These are phyloP conservation scores for Hoplostethus mediterraneus DNA, from an alignment of 2,797 vertebrate genomes.

Conservation along the genomic window DNA sequence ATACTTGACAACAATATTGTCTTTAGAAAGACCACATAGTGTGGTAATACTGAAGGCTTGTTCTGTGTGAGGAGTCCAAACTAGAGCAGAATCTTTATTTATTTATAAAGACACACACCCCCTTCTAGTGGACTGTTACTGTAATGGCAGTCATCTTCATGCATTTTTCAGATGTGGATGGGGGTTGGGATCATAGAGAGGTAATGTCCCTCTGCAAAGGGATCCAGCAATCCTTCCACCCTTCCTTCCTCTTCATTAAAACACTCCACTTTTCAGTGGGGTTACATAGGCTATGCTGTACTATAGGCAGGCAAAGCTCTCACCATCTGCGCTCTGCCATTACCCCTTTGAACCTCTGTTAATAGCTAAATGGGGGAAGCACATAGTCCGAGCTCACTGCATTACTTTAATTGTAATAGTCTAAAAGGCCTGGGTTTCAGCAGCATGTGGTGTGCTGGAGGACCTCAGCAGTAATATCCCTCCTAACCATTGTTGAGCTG, in stretches of 20 bases:
- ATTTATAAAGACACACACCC: conserved; percentile 78
- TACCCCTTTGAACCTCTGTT: conserved; percentile 71
- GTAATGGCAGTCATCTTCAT: conserved; percentile 68
- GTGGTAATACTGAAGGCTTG: conserved; percentile 34
- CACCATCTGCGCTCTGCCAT: conserved; percentile 76
- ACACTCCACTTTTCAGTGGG: conserved; percentile 22
- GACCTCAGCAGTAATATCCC: conserved; percentile 70
- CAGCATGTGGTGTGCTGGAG: conserved; percentile 58
- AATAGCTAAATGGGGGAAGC: conserved; percentile 65
- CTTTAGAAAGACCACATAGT: conserved; percentile 14
- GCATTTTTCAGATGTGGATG: conserved; percentile 58
- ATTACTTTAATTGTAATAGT: conserved; percentile 83
- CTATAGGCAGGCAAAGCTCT: conserved; percentile 63
- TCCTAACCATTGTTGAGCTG: conserved; percentile 68
- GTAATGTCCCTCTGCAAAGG: conserved; percentile 55
- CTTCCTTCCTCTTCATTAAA: conserved; percentile 49
- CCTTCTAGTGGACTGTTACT: conserved; percentile 81
- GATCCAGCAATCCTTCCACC: conserved; percentile 34
- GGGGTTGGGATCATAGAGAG: conserved; percentile 44
- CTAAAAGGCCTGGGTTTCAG: conserved; percentile 63
- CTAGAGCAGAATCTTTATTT: conserved; percentile 74
- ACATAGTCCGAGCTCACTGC: conserved; percentile 54
- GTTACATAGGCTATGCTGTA: conserved; percentile 36
- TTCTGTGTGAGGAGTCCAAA: conserved; percentile 55
- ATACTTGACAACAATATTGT: conserved; percentile 1